Percentiles rank a stretch among this genome's conserved stretches.
phyloP scores from a whole-genome alignment of 2,113 vertebrate species.

The Eulemur rufifrons region DNA sequence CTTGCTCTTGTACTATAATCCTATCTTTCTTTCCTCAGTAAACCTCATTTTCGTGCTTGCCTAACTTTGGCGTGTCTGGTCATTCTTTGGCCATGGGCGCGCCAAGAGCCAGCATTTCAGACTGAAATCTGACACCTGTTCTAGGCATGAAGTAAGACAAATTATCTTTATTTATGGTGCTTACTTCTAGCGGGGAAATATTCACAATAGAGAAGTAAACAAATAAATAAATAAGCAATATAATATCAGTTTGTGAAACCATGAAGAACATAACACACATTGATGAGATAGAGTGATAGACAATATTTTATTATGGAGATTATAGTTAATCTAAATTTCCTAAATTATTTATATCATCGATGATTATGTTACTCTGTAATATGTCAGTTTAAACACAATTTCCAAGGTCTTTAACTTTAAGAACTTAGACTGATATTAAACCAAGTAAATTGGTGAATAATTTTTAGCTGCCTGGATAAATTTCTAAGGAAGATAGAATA shows the following conservation, averaged over 20 bases:
- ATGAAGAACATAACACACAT: neutral
- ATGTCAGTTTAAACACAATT: neutral
- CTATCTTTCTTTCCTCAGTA: too few species aligned
- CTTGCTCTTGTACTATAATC: too few species aligned
- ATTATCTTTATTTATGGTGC: neutral
- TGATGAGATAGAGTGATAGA: neutral
- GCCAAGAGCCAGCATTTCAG: too few species aligned
- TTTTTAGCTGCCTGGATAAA: neutral
- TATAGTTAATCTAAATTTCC: neutral
- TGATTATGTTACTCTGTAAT: neutral
- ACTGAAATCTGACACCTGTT: neutral
- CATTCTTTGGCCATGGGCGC: too few species aligned
- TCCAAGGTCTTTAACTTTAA: neutral
- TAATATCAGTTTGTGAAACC: neutral
- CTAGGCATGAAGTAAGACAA: neutral
- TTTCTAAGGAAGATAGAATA: neutral
- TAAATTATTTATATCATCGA: neutral
- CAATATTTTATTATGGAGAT: neutral
- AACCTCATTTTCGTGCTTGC: too few species aligned
- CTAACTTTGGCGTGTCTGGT: too few species aligned
- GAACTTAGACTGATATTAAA: slow-evolving; percentile 5
- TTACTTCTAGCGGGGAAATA: neutral
- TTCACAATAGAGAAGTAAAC: neutral
- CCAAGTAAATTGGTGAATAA: neutral
- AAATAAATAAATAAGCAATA: neutral